These are phyloP conservation scores for Thalassoma bifasciatum DNA, from an alignment of 2,113 vertebrate genomes.

Conservation along the genomic window DNA sequence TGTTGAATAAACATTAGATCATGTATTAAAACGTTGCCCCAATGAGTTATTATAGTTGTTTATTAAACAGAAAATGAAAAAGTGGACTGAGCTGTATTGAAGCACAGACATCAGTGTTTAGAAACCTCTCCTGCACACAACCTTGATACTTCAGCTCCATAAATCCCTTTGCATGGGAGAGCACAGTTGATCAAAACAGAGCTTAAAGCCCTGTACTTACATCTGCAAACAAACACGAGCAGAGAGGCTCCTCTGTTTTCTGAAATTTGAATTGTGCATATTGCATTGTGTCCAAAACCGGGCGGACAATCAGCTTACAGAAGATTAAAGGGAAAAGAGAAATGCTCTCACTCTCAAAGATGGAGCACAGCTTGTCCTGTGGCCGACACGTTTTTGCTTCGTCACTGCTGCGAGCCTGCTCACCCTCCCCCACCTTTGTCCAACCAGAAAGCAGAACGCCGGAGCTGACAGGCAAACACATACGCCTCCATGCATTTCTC, in stretches of 20 bases:
- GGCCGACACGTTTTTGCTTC: constrained; percentile 71
- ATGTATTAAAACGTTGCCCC: background rate
- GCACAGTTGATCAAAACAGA: constrained; percentile 3
- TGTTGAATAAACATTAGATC: background rate
- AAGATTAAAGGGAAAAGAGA: constrained; percentile 44
- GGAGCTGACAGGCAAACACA: constrained; percentile 37
- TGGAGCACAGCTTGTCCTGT: constrained; percentile 73
- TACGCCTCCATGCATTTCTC: constrained; percentile 17
- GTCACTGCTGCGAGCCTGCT: constrained; percentile 75
- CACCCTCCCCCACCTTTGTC: constrained; percentile 60
- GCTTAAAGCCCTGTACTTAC: background rate
- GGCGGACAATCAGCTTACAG: constrained; percentile 43
- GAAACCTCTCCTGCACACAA: constrained; percentile 14
- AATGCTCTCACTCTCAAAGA: constrained; percentile 59
- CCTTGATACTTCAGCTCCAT: constrained; percentile 9
- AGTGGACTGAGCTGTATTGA: background rate
- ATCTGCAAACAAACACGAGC: constrained; percentile 14
- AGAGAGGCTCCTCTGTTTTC: background rate
- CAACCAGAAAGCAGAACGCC: constrained; percentile 55
- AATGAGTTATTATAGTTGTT: background rate
- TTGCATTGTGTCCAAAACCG: constrained; percentile 17
- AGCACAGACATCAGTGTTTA: background rate
- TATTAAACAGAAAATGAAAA: background rate
- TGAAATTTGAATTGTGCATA: constrained; percentile 14
- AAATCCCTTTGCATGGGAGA: background rate